Percentiles rank a stretch among this genome's conserved stretches.
Evolutionary conservation across 2,888 invertebrate genomes (phyloP).

Genomic region (Cylindroiulus punctatus): DNA sequence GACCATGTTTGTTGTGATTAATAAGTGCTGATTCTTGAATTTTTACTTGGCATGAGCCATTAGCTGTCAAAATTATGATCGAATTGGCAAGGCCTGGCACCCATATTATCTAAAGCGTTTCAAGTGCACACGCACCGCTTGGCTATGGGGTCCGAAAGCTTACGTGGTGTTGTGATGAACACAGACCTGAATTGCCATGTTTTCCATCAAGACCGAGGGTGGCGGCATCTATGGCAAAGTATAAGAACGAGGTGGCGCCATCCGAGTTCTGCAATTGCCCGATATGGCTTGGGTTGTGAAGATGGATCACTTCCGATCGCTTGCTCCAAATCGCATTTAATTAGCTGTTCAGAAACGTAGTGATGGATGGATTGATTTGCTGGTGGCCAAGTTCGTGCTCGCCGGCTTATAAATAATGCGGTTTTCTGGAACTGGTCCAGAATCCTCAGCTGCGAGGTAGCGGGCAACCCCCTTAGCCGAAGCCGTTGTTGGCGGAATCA

Average conservation of each 20-base stretch:
- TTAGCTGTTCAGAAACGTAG: background rate
- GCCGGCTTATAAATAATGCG: background rate
- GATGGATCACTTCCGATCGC: slow-evolving; percentile 24
- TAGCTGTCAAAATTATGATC: background rate
- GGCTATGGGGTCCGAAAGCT: too few species aligned
- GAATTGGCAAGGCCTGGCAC: background rate
- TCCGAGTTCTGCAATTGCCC: background rate
- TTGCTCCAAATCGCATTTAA: background rate
- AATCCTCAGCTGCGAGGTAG: background rate
- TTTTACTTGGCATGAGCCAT: background rate
- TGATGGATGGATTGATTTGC: background rate
- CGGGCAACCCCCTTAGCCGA: background rate
- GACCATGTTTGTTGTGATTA: slow-evolving; percentile 5
- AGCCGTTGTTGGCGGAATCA: background rate
- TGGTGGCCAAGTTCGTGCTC: background rate
- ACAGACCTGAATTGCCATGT: too few species aligned
- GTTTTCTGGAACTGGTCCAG: background rate
- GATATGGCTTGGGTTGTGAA: background rate
- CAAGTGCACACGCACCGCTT: too few species aligned
- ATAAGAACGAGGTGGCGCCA: background rate
- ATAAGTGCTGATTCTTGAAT: slow-evolving; percentile 6
- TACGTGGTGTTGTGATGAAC: too few species aligned
- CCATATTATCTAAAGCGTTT: too few species aligned
- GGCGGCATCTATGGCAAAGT: background rate
- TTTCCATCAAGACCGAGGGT: background rate